These are phyloP conservation scores for Ctena decussata DNA, from an alignment of 2,888 invertebrate genomes.

Conservation along the genomic window DNA sequence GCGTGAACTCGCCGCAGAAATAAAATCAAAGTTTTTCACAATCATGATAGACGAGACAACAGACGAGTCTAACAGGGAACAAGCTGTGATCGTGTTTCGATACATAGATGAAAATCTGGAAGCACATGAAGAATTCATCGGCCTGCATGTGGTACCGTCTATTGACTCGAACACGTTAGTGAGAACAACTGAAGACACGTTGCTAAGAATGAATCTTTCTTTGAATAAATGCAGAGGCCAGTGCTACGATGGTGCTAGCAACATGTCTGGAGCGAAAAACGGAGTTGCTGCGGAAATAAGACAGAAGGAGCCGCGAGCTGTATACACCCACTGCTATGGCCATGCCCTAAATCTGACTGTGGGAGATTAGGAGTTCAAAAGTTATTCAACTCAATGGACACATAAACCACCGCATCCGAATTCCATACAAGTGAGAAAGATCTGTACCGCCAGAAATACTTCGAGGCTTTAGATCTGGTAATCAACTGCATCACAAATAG, in stretches of 20 bases:
- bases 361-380: no score
- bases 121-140: slow-evolving; percentile 63
- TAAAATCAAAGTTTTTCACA: slow-evolving; percentile 5
- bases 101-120: slow-evolving; percentile 40
- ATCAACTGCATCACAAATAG: slow-evolving; percentile 29
- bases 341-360: slow-evolving; percentile 59
- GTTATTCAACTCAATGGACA: no score
- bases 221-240: slow-evolving; percentile 60
- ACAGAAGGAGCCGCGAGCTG: slow-evolving; percentile 34
- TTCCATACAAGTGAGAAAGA: slow-evolving; percentile 26
- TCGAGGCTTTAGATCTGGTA: slow-evolving; percentile 43
- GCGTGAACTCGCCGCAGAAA: slow-evolving; percentile 23
- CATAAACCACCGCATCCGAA: no score
- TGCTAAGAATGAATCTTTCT: neutral
- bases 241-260: slow-evolving; percentile 59
- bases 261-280: slow-evolving; percentile 43
- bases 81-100: slow-evolving; percentile 42
- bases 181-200: neutral
- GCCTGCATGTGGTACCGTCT: slow-evolving; percentile 42
- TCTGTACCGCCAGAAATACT: slow-evolving; percentile 36
- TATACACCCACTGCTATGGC: slow-evolving; percentile 60
- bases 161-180: slow-evolving; percentile 29
- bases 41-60: slow-evolving; percentile 61
- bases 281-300: slow-evolving; percentile 48
- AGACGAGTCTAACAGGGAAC: slow-evolving; percentile 55